These are phyloP conservation scores for Hyla sarda DNA, from an alignment of 2,113 vertebrate genomes.

Conservation along the genomic window DNA sequence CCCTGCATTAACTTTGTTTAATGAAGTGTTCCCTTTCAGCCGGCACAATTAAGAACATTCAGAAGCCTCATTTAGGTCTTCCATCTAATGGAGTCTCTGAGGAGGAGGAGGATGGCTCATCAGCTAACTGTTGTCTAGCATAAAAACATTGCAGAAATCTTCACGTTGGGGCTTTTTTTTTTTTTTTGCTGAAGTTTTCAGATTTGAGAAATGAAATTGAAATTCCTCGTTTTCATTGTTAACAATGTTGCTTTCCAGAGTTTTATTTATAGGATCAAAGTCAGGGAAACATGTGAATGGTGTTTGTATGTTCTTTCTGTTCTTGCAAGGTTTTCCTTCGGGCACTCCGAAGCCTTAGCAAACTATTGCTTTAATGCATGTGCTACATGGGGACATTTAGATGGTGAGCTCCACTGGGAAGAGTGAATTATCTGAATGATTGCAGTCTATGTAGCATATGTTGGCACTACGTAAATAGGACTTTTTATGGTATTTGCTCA, in stretches of 20 bases:
- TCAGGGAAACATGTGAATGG: background rate
- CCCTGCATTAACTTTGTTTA: constrained; percentile 63
- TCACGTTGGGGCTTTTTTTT: background rate
- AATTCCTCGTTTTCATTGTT: background rate
- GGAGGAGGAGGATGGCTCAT: constrained; percentile 35
- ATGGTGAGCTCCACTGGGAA: background rate
- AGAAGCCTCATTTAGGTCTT: constrained; percentile 58
- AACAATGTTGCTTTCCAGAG: background rate
- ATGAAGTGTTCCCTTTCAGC: constrained; percentile 62
- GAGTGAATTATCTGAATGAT: too few species aligned
- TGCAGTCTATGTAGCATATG: too few species aligned
- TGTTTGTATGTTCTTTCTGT: background rate
- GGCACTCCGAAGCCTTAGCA: background rate
- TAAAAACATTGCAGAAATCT: background rate
- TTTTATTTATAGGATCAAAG: background rate
- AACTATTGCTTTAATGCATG: background rate
- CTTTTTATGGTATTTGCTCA: too few species aligned
- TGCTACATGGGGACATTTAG: background rate
- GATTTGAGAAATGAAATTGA: background rate
- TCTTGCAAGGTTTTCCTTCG: background rate
- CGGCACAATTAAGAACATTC: constrained; percentile 55
- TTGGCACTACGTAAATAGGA: too few species aligned
- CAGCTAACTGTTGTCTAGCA: background rate
- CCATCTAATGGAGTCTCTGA: constrained; percentile 63
- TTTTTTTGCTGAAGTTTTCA: background rate